Base-by-base conservation (phyloP, 2,888 invertebrate genomes). In the Kuschelorhynchus macadamiae region DNA sequence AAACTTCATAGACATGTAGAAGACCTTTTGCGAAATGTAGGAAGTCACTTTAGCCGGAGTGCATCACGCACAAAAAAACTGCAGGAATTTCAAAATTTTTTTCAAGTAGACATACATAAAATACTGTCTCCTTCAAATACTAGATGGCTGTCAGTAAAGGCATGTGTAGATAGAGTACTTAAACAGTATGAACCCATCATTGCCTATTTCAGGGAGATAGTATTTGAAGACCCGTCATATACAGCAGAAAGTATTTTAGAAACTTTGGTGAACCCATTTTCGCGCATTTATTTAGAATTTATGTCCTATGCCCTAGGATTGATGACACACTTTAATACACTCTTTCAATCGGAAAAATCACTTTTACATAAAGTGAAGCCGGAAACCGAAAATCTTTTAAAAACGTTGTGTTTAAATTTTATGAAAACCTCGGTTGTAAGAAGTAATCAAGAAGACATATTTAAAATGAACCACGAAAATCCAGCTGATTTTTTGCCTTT, bases 141-240 rank as follows among this genome's bases (percentile, higher is more conserved):
- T 30, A 64, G 79, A 33, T 81, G 79, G 80, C 72, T 81, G 4
- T 81, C 79, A 14, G n/a, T 74, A 30, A 77, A 81, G 74, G 69
- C 65, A 9, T 80, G 78, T 72, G 77, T 80, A 2, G 77, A 79
- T 61, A 69, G 81, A 41, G 74, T 79, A 11, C 67, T 81, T n/a
- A 79, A 80, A 63, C 79, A 81, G 63, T 80, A 77, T 74, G 61
- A 66, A 36, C 74, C 76, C 16, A 57, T 81, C 5, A 67, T 74
- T 64, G 74, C 70, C 5, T 80, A 81, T 65, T 75, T 78, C 8
- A 72, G 39, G 46, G 64, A 74, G 63, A 4, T 52, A 20, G 71
- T 75, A 2, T 78, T 76, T 64, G 30, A 63, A 47, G 76, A 80
- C 65, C 78, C 76, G 9, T 76, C 75, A 2, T 59, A 53, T 47